These are phyloP conservation scores for Stenodema calcarata DNA, from an alignment of 2,888 invertebrate genomes.

Conservation along the genomic window DNA sequence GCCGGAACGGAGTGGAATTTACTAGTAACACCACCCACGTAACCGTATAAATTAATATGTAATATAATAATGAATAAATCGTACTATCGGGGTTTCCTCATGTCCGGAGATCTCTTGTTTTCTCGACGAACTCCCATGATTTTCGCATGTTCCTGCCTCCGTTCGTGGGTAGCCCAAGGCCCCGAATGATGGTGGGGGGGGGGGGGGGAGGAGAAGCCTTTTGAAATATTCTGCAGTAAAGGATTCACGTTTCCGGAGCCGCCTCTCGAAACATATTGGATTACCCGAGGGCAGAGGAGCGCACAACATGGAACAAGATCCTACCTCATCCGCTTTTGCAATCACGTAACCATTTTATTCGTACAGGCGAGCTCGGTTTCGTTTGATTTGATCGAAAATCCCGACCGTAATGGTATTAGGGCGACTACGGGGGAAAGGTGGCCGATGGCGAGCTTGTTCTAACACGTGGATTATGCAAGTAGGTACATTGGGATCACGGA, in stretches of 20 bases:
- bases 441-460: too few species aligned
- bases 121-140: background rate
- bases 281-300: background rate
- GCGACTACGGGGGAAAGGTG: too few species aligned
- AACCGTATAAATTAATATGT: too few species aligned
- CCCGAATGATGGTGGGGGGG: background rate
- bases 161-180: background rate
- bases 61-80: too few species aligned
- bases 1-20: too few species aligned
- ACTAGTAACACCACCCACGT: too few species aligned
- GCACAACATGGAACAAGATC: background rate
- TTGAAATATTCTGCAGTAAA: background rate
- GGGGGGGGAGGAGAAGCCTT: background rate
- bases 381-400: background rate
- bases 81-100: too few species aligned
- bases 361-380: background rate
- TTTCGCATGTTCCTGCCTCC: background rate
- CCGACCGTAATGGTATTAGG: background rate
- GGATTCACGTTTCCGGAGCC: slow-evolving; percentile 2
- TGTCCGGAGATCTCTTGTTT: too few species aligned
- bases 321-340: background rate
- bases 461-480: too few species aligned
- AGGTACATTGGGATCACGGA: too few species aligned
- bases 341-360: background rate
- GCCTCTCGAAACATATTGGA: background rate